These are phyloP conservation scores for Dolichoris vasculosae DNA, from an alignment of 1,140 invertebrate genomes.

Conservation along the genomic window DNA sequence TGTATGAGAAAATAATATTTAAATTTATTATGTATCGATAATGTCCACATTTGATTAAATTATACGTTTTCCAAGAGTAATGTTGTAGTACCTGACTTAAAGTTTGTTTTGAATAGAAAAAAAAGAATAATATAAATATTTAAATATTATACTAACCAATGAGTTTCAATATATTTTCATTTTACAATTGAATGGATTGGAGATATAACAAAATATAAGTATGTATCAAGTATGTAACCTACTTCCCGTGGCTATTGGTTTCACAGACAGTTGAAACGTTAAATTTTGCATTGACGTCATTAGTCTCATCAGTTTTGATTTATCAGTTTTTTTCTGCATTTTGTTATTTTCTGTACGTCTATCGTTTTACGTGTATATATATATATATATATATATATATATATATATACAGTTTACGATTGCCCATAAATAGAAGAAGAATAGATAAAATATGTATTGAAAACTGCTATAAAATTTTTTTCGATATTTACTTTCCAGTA, in stretches of 20 bases:
- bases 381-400: too few relatives aligned
- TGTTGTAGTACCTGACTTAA: too few relatives aligned
- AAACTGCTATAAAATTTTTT: too few relatives aligned
- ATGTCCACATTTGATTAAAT: too few relatives aligned
- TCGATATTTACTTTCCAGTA: too few relatives aligned
- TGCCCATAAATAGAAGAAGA: background rate
- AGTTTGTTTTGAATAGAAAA: too few relatives aligned
- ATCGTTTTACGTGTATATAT: background rate
- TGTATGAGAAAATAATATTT: too few relatives aligned
- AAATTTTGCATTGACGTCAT: slow-evolving; percentile 55
- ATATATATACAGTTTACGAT: too few relatives aligned
- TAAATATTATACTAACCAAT: background rate
- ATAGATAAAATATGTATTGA: too few relatives aligned
- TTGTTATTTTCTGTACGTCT: background rate
- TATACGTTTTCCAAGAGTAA: too few relatives aligned
- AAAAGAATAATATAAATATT: too few relatives aligned
- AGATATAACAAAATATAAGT: background rate
- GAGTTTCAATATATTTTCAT: background rate
- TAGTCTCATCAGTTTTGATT: slow-evolving; percentile 7
- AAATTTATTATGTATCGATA: too few relatives aligned
- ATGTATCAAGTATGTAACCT: slow-evolving; percentile 40
- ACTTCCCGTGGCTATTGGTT: slow-evolving; percentile 15
- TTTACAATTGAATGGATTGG: background rate
- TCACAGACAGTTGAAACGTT: slow-evolving; percentile 48
- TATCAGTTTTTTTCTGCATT: background rate